Evolutionary conservation across 2,113 vertebrate genomes (phyloP).

Genomic region (Loxodonta africana): DNA sequence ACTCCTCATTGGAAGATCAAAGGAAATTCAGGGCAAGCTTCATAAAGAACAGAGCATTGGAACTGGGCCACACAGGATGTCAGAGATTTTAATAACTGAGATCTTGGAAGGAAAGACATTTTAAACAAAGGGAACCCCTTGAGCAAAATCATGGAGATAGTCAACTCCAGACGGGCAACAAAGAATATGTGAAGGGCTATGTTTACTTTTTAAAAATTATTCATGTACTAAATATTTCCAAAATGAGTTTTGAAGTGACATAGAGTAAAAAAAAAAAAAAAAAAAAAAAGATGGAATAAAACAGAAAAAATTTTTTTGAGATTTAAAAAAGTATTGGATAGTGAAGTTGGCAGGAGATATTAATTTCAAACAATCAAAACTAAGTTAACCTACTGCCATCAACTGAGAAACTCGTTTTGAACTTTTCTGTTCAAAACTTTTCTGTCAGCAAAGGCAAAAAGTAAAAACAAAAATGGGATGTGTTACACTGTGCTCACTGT

Average conservation of each 20-base stretch:
- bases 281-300: neutral
- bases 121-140: neutral
- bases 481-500: neutral
- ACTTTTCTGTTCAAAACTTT: neutral
- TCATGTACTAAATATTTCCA: neutral
- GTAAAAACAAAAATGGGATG: neutral
- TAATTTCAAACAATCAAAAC: neutral
- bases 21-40: neutral
- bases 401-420: neutral
- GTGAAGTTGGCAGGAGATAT: neutral
- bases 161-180: neutral
- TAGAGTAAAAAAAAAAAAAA: neutral
- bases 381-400: neutral
- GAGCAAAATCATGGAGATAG: neutral
- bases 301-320: neutral
- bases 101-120: neutral
- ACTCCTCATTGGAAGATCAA: neutral
- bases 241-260: neutral
- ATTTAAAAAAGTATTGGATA: neutral
- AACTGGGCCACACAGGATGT: neutral
- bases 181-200: neutral
- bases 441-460: neutral
- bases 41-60: neutral
- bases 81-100: neutral
- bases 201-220: constrained; percentile 5